Evolutionary conservation across 1,140 invertebrate genomes (phyloP).

Genomic region (Ips nitidus): DNA sequence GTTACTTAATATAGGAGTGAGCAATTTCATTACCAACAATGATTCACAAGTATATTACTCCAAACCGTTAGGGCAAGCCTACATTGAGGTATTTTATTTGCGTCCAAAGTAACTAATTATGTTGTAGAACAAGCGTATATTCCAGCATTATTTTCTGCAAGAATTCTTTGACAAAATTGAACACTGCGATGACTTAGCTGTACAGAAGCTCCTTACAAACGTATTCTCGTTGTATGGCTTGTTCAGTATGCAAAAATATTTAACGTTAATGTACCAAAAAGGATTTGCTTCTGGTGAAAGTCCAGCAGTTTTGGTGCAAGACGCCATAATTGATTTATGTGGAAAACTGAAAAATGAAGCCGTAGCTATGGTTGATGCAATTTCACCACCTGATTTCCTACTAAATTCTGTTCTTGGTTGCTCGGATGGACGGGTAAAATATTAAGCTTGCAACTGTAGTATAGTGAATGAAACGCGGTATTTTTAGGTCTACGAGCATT

Average conservation of each 20-base stretch:
- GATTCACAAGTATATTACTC: conserved; percentile 83
- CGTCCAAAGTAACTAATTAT: no score
- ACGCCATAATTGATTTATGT: conserved; percentile 65
- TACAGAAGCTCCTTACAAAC: conserved; percentile 61
- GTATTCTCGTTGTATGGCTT: conserved; percentile 72
- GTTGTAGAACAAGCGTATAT: conserved; percentile 9
- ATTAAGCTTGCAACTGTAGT: not conserved
- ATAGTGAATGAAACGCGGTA: conserved; percentile 27
- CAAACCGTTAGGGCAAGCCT: conserved; percentile 71
- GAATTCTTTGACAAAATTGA: conserved; percentile 60
- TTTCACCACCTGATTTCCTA: conserved; percentile 87
- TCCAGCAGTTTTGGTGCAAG: conserved; percentile 55
- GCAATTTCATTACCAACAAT: conserved; percentile 73
- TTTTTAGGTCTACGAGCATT: conserved; percentile 62
- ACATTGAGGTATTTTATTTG: conserved; percentile 53
- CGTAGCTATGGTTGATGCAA: conserved; percentile 74
- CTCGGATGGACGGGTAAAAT: conserved; percentile 67
- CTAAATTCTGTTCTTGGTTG: conserved; percentile 76
- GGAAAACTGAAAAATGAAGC: conserved; percentile 68
- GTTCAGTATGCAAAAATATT: conserved; percentile 65
- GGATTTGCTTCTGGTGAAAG: conserved; percentile 59
- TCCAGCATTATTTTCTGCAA: conserved; percentile 64
- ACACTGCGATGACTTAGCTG: conserved; percentile 53
- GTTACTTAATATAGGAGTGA: conserved; percentile 58
- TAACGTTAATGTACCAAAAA: conserved; percentile 75